Base-by-base conservation (phyloP, 2,797 vertebrate genomes). In the Lutjanus campechanus region DNA sequence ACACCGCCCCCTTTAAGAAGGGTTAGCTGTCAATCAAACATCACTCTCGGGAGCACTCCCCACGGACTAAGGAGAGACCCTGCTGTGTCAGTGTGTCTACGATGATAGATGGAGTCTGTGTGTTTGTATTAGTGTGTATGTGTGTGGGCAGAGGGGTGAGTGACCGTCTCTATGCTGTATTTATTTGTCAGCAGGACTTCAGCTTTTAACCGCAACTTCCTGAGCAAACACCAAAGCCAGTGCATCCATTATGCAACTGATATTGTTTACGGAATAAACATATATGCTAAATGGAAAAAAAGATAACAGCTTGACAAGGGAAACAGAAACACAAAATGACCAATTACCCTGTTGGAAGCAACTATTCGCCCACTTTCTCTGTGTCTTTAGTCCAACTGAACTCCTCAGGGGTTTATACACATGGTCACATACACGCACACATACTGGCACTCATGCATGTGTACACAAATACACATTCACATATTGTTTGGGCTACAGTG, bases 11-110 rank as follows among this genome's bases (percentile, higher is more conserved):
- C 88, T 91, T 91, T 90, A 93, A 94, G 89, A 90, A 65, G 90
- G 89, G 82, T 90, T 68, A 77, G 92, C 92, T 91, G 94, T 92
- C 93, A 89, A 66, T 94, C 93, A 92, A 87, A 82, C 77, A 81
- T 87, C 86, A 89, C 85, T 89, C 83, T 58, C 44, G 54, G 87
- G 85, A 86, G 58, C 50, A 71, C 86, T 92, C 85, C 90, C 86
- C 76, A n/a, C 6, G 44, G 89, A 88, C 89, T 69, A 51, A 70
- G 61, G 90, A 87, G 90, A 87, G 82, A 88, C 91, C 90, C 88
- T 84, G 91, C 93, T 91, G 92, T 88, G 91, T 93, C 85, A 85
- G 87, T 85, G 73, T 75, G 84, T 88, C 82, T 50, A 49, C 20
- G 20, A 62, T 91, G 88, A 92, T 90, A 91, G 86, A 93, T 90